Evolutionary conservation across 2,113 vertebrate species (phyloP).

Genomic region (Stercorarius parasiticus): DNA sequence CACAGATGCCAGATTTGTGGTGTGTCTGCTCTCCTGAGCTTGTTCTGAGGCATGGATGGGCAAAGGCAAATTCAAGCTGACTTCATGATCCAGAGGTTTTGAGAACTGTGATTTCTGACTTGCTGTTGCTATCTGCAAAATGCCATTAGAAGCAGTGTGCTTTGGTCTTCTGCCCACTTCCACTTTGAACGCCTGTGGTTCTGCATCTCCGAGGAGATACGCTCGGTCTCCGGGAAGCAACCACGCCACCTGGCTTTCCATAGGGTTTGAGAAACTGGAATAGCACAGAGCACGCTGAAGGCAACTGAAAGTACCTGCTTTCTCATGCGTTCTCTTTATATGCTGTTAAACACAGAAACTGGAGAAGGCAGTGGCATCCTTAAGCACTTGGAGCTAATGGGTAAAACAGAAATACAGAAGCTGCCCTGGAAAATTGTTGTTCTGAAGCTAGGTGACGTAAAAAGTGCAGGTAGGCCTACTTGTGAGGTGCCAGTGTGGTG

Average conservation of each 20-base stretch:
- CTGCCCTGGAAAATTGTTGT: background rate
- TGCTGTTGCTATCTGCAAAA: background rate
- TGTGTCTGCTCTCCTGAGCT: background rate
- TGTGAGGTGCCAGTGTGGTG: background rate
- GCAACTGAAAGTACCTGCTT: background rate
- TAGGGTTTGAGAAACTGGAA: background rate
- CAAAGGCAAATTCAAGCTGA: background rate
- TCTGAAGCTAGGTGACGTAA: background rate
- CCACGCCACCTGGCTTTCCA: background rate
- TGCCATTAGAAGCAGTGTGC: background rate
- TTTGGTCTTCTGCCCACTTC: background rate
- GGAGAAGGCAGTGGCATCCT: background rate
- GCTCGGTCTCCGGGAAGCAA: background rate
- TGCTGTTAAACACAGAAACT: background rate
- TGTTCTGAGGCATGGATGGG: background rate
- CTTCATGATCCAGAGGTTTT: background rate
- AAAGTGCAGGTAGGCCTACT: background rate
- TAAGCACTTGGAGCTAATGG: background rate
- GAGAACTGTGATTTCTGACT: background rate
- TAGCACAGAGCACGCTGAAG: background rate
- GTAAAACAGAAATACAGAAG: background rate
- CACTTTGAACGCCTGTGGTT: background rate
- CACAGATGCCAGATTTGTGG: background rate
- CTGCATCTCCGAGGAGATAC: fast-evolving
- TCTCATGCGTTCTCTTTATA: background rate